These are phyloP conservation scores for Schizaphis graminum DNA, from an alignment of 2,888 invertebrate genomes.

Conservation along the genomic window DNA sequence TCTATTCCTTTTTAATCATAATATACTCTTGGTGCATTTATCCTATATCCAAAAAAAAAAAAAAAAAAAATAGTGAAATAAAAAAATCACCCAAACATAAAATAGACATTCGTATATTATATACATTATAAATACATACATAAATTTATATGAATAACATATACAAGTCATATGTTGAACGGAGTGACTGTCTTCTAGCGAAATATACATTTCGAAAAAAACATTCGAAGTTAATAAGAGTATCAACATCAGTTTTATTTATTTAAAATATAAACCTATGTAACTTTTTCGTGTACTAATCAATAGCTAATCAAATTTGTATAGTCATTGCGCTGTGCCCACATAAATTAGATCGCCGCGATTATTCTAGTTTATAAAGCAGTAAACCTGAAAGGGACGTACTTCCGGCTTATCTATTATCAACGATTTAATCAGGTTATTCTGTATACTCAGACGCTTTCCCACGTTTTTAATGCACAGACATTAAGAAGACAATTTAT, in stretches of 20 bases:
- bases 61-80: not conserved
- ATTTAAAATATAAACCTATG: not conserved
- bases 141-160: not conserved
- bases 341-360: not conserved
- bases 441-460: not conserved
- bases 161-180: not conserved
- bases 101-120: not conserved
- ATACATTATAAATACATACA: not conserved
- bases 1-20: not conserved
- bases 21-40: not conserved
- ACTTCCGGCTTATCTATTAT: not conserved
- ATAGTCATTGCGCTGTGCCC: not conserved
- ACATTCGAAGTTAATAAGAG: not conserved
- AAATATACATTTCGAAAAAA: not conserved
- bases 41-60: not conserved
- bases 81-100: not conserved
- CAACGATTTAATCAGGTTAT: not conserved
- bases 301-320: not conserved
- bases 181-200: not conserved
- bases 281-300: too few relatives aligned
- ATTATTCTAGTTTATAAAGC: not conserved
- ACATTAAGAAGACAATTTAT: conserved; percentile 20
- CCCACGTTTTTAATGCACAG: too few relatives aligned
- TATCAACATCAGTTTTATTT: not conserved
- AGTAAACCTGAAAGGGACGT: not conserved